A percentile compares a stretch with the other conserved stretches of the same genome.
Conservation (phyloP, 2,888 invertebrate genomes). For the Pyrrhosoma nymphula region DNA sequence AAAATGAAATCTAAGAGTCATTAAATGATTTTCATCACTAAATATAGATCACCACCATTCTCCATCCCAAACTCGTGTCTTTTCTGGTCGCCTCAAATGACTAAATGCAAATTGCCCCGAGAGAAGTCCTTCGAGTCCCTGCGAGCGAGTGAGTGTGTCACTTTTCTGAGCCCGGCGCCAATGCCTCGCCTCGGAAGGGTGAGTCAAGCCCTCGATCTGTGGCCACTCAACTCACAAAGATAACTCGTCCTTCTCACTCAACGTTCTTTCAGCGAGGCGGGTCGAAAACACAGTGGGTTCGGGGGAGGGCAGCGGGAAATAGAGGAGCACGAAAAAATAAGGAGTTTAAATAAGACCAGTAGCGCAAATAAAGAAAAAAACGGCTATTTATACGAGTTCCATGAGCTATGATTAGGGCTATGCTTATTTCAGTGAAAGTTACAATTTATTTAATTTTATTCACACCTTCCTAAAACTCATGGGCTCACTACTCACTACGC, state of each 20-base stretch:
- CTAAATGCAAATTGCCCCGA: conserved; percentile 57
- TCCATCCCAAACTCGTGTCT: too few species aligned
- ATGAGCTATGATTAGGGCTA: background rate
- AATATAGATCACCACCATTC: too few species aligned
- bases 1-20: too few species aligned
- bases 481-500: too few species aligned
- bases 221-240: conserved; percentile 51
- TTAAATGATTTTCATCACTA: too few species aligned
- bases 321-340: background rate
- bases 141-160: conserved; percentile 57
- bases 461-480: too few species aligned
- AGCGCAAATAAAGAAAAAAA: background rate
- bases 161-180: conserved; percentile 16
- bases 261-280: background rate
- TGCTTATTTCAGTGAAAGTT: background rate
- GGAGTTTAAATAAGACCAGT: background rate
- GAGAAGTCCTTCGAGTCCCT: background rate
- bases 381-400: background rate
- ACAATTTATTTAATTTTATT: too few species aligned
- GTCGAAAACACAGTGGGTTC: too few species aligned
- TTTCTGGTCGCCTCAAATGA: too few species aligned
- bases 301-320: background rate
- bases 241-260: conserved; percentile 56
- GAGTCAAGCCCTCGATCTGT: background rate
- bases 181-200: background rate